phyloP scores from a whole-genome alignment of 2,113 vertebrate species.

The Indicator maculatus region DNA sequence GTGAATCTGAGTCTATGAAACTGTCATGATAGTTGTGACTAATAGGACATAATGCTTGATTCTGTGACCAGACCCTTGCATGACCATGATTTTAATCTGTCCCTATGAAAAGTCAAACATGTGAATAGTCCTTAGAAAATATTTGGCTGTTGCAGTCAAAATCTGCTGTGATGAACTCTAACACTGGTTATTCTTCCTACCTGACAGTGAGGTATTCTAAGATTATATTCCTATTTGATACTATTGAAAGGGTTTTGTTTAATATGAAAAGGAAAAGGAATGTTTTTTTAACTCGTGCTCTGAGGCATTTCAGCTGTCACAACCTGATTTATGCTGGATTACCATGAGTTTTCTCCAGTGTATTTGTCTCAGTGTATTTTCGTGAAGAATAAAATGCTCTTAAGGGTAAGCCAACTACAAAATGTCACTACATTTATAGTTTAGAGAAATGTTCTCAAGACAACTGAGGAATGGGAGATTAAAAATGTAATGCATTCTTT shows the following conservation, averaged over 20 bases:
- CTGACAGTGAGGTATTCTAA: neutral
- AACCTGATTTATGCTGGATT: neutral
- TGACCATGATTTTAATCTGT: neutral
- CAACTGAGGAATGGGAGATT: neutral
- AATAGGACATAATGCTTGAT: neutral
- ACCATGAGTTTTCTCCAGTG: neutral
- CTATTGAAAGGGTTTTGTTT: neutral
- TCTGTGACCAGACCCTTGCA: neutral
- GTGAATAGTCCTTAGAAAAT: neutral
- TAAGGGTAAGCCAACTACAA: neutral
- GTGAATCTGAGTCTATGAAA: neutral
- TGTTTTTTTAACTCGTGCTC: neutral
- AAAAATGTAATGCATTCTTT: neutral
- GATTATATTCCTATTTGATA: neutral
- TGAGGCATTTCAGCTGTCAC: neutral
- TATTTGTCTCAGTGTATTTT: neutral
- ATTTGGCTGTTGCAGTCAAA: neutral
- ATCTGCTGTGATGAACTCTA: neutral
- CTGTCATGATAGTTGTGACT: neutral
- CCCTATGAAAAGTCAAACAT: neutral
- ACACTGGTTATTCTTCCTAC: neutral
- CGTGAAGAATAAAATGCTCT: neutral
- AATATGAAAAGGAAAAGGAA: neutral
- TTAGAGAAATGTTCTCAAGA: neutral
- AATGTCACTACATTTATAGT: neutral